Conservation (phyloP, 1,140 invertebrate genomes). For the Lordiphosa clarofinis region DNA sequence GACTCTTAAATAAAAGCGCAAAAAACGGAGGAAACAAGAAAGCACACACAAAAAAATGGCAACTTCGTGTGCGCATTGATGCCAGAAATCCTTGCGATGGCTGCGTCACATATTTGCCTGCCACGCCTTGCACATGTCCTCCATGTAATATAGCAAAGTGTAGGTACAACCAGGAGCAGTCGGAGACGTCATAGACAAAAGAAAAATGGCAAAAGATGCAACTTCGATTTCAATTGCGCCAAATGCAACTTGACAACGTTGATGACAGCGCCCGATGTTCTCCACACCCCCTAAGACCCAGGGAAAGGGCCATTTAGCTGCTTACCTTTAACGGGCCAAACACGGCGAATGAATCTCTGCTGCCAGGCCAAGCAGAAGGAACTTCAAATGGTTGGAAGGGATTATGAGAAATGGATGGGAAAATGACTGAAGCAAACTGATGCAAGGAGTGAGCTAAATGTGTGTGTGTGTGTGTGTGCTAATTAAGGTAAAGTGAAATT, state of each 20-base stretch:
- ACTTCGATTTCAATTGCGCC: conserved; percentile 71
- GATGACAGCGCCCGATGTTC: conserved; percentile 12
- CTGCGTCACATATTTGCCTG: conserved; percentile 54
- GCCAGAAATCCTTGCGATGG: conserved; percentile 60
- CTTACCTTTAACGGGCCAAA: conserved; percentile 46
- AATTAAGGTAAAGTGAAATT: too few relatives aligned
- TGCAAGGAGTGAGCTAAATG: too few relatives aligned
- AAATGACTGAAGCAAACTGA: too few relatives aligned
- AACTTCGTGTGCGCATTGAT: conserved; percentile 41
- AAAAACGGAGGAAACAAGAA: too few relatives aligned
- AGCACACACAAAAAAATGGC: too few relatives aligned
- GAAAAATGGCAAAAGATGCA: conserved; percentile 41
- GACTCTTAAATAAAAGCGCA: conserved; percentile 57
- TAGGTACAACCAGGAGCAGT: background rate
- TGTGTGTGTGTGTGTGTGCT: too few relatives aligned
- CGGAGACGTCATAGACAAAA: conserved; percentile 3
- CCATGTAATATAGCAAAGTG: background rate
- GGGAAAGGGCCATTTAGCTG: conserved; percentile 33
- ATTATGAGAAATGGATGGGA: too few relatives aligned
- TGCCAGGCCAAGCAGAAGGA: background rate
- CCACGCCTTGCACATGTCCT: conserved; percentile 18
- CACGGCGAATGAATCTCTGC: conserved; percentile 24
- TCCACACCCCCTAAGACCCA: too few relatives aligned
- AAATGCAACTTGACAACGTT: conserved; percentile 61
- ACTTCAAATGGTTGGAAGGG: conserved; percentile 28